phyloP scores from a whole-genome alignment of 2,113 vertebrate species.

The Centropus bengalensis region DNA sequence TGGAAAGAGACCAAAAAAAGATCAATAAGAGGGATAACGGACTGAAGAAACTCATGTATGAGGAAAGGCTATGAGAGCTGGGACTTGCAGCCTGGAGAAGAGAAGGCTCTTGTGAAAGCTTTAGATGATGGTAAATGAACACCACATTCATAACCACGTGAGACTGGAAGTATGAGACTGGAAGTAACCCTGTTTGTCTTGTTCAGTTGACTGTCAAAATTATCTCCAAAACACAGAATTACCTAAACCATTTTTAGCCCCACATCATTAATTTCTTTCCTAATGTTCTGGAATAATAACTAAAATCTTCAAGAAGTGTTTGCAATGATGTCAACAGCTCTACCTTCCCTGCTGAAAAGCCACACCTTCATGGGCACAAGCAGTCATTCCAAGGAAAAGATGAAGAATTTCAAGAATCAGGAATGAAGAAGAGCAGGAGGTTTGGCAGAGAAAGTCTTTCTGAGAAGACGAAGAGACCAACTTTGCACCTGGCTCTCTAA shows the following conservation, averaged over 20 bases:
- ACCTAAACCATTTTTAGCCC: neutral
- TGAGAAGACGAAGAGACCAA: neutral
- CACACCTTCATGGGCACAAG: neutral
- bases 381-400: neutral
- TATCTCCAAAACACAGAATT: neutral
- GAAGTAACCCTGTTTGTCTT: neutral
- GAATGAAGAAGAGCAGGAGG: neutral
- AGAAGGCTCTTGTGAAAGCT: neutral
- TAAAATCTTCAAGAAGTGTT: neutral
- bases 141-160: neutral
- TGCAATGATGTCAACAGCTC: neutral
- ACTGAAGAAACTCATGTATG: neutral
- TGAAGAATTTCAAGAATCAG: neutral
- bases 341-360: neutral
- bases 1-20: neutral
- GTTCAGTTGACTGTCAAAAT: neutral
- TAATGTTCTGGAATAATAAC: neutral
- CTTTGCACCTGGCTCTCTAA: neutral
- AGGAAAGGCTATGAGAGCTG: neutral
- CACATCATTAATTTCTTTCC: too few relatives aligned
- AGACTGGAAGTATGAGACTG: neutral
- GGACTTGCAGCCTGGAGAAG: neutral
- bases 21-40: neutral
- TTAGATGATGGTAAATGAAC: neutral
- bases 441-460: neutral